phyloP scores from a whole-genome alignment of 2,797 vertebrate species.

The Scolopax rusticola region DNA sequence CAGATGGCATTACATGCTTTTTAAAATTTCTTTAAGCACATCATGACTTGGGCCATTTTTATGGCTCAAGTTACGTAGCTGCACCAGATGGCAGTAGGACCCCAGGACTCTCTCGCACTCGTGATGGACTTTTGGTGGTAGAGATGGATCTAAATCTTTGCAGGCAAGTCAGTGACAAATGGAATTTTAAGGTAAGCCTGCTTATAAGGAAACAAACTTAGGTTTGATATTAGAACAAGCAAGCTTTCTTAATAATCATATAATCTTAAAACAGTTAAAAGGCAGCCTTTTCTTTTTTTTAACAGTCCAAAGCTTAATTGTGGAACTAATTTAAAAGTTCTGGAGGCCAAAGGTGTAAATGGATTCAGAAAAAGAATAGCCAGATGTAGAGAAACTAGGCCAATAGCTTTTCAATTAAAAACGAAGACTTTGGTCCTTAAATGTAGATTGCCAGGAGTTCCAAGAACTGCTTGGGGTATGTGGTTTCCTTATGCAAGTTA shows the following conservation, averaged over 20 bases:
- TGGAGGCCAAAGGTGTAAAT: background rate
- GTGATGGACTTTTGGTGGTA: conserved; percentile 89
- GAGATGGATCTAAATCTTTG: conserved; percentile 97
- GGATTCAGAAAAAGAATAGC: background rate
- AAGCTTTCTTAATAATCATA: background rate
- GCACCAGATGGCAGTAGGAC: conserved; percentile 92
- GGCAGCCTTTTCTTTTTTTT: background rate
- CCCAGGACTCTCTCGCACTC: conserved; percentile 89
- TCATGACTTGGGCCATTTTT: conserved; percentile 92
- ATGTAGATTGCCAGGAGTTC: background rate
- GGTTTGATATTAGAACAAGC: background rate
- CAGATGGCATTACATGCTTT: background rate
- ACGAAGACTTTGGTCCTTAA: background rate
- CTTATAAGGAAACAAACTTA: background rate
- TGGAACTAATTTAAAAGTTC: background rate
- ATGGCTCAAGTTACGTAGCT: conserved; percentile 96
- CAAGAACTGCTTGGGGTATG: background rate
- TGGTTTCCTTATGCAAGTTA: background rate
- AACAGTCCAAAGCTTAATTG: background rate
- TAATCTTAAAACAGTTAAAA: background rate
- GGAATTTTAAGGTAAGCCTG: conserved; percentile 92
- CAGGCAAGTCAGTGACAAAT: conserved; percentile 90
- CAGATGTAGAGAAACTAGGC: background rate
- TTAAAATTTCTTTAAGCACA: conserved; percentile 83
- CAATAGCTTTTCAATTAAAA: background rate